These are phyloP conservation scores for Caenorhabditis sulstoni DNA, from an alignment of 2,888 invertebrate genomes.

Conservation along the genomic window DNA sequence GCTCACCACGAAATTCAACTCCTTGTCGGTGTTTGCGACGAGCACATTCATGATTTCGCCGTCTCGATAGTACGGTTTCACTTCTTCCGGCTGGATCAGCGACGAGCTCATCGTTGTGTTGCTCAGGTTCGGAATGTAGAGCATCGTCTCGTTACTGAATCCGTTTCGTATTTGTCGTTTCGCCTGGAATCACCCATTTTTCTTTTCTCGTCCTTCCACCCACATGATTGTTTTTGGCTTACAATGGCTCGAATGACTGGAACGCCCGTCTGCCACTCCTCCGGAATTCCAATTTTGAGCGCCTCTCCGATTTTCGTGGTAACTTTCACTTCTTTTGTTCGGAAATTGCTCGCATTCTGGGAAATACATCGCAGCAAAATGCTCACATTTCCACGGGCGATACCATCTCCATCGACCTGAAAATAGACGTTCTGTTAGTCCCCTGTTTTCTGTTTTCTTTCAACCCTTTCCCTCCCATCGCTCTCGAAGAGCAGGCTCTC, in stretches of 20 bases:
- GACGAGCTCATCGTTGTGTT: constrained; percentile 23
- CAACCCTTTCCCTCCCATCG: too few relatives aligned
- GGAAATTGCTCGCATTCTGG: constrained; percentile 20
- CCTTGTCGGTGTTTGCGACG: constrained; percentile 14
- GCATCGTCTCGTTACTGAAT: constrained; percentile 45
- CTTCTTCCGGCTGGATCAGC: constrained; percentile 34
- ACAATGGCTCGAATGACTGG: constrained; percentile 53
- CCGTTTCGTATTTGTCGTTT: constrained; percentile 42
- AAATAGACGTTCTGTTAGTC: constrained; percentile 26
- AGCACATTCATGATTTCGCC: constrained; percentile 41
- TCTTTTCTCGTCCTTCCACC: constrained; percentile 1
- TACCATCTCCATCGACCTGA: constrained; percentile 55
- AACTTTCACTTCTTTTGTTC: constrained; percentile 47
- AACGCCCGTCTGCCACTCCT: constrained; percentile 43
- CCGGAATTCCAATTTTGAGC: constrained; percentile 48
- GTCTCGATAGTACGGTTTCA: constrained; percentile 35
- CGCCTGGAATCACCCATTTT: constrained; percentile 21
- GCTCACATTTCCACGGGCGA: constrained; percentile 45
- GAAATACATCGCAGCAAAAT: constrained; percentile 38
- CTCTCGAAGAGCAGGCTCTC: neutral
- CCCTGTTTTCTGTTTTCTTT: neutral
- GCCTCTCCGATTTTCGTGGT: constrained; percentile 49
- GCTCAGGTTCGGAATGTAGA: constrained; percentile 48
- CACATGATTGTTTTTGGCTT: constrained; percentile 5
- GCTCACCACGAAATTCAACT: constrained; percentile 50